Evolutionary conservation across 2,888 invertebrate species (phyloP).

Genomic region (Eilema caniola): DNA sequence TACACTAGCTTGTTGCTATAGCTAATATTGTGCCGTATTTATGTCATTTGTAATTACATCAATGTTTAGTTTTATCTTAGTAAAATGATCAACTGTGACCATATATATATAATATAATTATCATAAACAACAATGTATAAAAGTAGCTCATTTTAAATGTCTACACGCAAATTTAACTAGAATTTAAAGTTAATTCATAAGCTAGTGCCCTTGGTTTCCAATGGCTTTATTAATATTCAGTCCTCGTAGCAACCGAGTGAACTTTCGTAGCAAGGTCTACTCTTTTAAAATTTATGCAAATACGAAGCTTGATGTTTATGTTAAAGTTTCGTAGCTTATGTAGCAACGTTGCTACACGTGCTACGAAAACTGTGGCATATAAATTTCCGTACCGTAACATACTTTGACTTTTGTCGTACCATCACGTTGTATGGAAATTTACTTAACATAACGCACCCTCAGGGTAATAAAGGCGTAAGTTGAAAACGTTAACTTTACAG

Average conservation of each 20-base stretch:
- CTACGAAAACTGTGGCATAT: background rate
- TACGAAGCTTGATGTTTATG: background rate
- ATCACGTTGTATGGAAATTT: too few species aligned
- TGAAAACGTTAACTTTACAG: too few species aligned
- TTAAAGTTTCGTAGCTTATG: background rate
- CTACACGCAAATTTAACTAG: background rate
- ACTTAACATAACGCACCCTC: too few species aligned
- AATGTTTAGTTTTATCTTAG: background rate
- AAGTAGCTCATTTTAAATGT: background rate
- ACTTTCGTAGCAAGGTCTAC: conserved; percentile 1
- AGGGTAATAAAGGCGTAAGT: too few species aligned
- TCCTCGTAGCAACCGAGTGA: background rate
- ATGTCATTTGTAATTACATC: background rate
- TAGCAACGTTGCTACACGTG: background rate
- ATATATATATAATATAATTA: background rate
- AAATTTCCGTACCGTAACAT: background rate
- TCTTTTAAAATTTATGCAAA: background rate
- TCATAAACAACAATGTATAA: background rate
- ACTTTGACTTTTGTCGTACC: too few species aligned
- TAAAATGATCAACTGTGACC: background rate
- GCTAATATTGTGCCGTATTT: background rate
- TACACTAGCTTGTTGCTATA: background rate
- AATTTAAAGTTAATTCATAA: background rate
- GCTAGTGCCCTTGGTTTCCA: background rate
- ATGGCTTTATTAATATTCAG: background rate